Percentiles rank a stretch among this genome's conserved stretches.
phyloP scores from a whole-genome alignment of 2,113 vertebrate species.

The Corapipo altera region DNA sequence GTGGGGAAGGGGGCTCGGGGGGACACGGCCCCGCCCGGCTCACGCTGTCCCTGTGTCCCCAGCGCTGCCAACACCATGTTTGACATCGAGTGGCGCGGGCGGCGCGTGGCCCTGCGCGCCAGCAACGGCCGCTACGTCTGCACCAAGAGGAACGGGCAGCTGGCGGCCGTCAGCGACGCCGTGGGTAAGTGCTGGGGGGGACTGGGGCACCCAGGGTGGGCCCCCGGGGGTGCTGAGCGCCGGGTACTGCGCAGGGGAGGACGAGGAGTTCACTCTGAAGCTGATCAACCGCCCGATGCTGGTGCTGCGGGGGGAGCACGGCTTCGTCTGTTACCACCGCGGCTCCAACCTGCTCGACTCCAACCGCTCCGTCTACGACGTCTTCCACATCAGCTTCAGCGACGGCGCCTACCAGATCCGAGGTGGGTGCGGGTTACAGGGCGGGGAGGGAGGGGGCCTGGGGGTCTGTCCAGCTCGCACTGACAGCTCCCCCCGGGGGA shows the following conservation, averaged over 20 bases:
- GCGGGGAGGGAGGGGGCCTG: accelerated
- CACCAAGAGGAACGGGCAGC: slow-evolving; percentile 96
- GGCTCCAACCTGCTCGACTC: slow-evolving; percentile 89
- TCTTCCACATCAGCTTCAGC: slow-evolving; percentile 88
- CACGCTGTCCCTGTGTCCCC: background rate
- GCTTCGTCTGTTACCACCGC: slow-evolving; percentile 92
- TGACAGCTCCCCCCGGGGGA: accelerated
- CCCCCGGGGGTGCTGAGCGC: background rate
- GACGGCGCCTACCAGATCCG: slow-evolving; percentile 92
- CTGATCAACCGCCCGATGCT: slow-evolving; percentile 95
- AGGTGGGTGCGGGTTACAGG: slow-evolving; percentile 66
- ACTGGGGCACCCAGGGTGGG: accelerated
- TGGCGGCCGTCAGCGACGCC: slow-evolving; percentile 87
- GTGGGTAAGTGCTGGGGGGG: slow-evolving; percentile 77
- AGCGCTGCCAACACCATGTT: slow-evolving; percentile 91
- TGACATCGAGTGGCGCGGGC: slow-evolving; percentile 90
- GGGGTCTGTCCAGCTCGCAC: accelerated
- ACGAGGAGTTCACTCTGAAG: slow-evolving; percentile 89
- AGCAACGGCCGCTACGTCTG: slow-evolving; percentile 93
- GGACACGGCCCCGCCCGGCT: accelerated
- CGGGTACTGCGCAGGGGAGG: slow-evolving; percentile 74
- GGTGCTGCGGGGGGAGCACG: slow-evolving; percentile 88
- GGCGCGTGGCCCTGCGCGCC: slow-evolving; percentile 88
- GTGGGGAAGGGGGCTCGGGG: accelerated
- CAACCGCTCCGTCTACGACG: slow-evolving; percentile 91